Percentiles rank a stretch among this genome's conserved stretches.
phyloP scores from a whole-genome alignment of 2,888 invertebrate genomes.

The Adelphocoris suturalis region DNA sequence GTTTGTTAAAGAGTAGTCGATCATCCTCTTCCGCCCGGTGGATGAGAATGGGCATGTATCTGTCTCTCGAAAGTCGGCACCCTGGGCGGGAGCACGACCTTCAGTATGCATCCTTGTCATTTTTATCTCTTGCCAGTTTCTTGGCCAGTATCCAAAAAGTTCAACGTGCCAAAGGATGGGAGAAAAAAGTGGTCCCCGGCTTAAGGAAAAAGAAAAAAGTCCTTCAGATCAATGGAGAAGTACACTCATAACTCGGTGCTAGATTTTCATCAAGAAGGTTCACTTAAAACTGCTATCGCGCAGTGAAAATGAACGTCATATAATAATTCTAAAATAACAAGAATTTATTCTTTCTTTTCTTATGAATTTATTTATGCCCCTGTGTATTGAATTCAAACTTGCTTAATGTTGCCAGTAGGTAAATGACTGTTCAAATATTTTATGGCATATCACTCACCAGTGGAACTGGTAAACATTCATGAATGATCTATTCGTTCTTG shows the following conservation, averaged over 20 bases:
- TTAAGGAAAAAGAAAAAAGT: neutral
- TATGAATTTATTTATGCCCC: too few species aligned
- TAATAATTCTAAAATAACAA: too few species aligned
- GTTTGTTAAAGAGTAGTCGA: neutral
- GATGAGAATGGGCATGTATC: neutral
- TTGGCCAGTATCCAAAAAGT: slow-evolving; percentile 55
- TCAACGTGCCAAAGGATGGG: slow-evolving; percentile 51
- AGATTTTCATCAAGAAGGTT: neutral
- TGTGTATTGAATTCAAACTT: too few species aligned
- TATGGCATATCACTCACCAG: too few species aligned
- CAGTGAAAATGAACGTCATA: too few species aligned
- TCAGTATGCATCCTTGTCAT: slow-evolving; percentile 60
- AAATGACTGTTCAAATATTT: too few species aligned
- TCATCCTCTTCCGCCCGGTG: neutral
- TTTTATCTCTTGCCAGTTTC: slow-evolving; percentile 57
- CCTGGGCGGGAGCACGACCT: slow-evolving; percentile 47
- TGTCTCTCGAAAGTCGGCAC: neutral
- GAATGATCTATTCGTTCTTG: too few species aligned
- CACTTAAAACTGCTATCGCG: neutral
- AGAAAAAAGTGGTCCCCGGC: neutral
- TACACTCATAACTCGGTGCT: neutral
- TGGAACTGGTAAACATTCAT: too few species aligned
- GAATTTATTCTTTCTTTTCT: too few species aligned
- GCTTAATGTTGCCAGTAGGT: too few species aligned
- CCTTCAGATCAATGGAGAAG: slow-evolving; percentile 3